Conservation (phyloP, 2,797 vertebrate genomes). For the Podarcis siculus region DNA sequence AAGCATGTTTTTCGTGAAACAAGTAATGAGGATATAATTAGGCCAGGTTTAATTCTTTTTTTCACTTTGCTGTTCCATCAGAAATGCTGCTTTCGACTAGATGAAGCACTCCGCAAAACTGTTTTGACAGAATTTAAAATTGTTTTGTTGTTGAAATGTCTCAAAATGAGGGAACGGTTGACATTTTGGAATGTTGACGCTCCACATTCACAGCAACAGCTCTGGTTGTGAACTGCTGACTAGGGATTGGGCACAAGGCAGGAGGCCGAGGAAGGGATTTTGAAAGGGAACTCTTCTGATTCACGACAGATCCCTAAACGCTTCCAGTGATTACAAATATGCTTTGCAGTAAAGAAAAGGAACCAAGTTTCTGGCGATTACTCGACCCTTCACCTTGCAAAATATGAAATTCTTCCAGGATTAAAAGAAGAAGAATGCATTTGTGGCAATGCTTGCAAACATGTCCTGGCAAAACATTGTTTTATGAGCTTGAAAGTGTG, state of each 20-base stretch:
- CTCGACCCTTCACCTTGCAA: neutral
- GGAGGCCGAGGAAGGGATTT: neutral
- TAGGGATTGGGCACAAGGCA: neutral
- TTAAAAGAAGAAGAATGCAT: neutral
- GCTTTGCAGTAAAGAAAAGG: neutral
- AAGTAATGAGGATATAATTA: conserved; percentile 13
- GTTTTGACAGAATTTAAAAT: conserved; percentile 23
- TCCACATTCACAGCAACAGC: neutral
- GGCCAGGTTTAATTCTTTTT: neutral
- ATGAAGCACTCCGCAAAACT: conserved; percentile 20
- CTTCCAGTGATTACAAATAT: neutral
- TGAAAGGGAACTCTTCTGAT: neutral
- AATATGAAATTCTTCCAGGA: neutral
- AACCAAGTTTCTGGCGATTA: neutral
- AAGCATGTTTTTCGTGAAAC: conserved; percentile 35
- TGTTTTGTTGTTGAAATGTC: conserved; percentile 9
- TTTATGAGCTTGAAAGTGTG: neutral
- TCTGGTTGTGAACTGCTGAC: neutral
- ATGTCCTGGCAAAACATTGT: neutral
- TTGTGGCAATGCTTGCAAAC: neutral
- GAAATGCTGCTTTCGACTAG: neutral
- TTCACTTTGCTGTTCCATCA: conserved; percentile 1
- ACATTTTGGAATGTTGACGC: conserved; percentile 15
- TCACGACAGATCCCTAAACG: neutral
- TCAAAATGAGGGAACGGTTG: conserved; percentile 6